Evolutionary conservation across 1,140 invertebrate species (phyloP).

Genomic region (Megathymus violae): DNA sequence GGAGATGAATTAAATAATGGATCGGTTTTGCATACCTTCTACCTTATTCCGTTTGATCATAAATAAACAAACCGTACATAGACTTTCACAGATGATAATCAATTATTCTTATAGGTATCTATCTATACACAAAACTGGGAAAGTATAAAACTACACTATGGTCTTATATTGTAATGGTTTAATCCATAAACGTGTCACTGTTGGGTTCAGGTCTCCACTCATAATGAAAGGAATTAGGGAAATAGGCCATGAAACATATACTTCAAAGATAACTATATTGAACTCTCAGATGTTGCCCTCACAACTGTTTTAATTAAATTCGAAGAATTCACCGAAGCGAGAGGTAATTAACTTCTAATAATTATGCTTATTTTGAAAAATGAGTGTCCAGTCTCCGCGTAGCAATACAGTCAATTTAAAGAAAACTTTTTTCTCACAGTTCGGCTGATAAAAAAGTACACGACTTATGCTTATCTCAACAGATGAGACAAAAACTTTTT

Average conservation of each 20-base stretch:
- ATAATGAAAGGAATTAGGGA: no score
- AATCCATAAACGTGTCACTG: background rate
- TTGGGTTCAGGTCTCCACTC: no score
- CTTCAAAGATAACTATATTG: no score
- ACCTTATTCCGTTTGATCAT: slow-evolving; percentile 51
- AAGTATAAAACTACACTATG: background rate
- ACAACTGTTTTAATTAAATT: no score
- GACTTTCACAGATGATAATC: background rate
- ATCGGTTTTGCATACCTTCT: slow-evolving; percentile 51
- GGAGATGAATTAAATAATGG: slow-evolving; percentile 65
- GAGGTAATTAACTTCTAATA: no score
- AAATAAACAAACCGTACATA: slow-evolving; percentile 36
- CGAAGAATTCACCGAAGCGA: no score
- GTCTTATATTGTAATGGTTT: no score
- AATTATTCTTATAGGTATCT: background rate
- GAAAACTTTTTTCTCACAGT: slow-evolving; percentile 15
- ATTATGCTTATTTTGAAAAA: no score
- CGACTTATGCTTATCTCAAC: slow-evolving; percentile 15
- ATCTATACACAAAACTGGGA: background rate
- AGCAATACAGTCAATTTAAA: no score
- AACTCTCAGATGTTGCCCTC: no score
- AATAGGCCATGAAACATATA: no score
- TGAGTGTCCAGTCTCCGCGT: no score
- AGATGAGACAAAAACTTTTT: background rate
- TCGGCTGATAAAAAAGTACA: background rate